These are phyloP conservation scores for Acromyrmex heyeri DNA, from an alignment of 1,140 invertebrate genomes.

Conservation along the genomic window DNA sequence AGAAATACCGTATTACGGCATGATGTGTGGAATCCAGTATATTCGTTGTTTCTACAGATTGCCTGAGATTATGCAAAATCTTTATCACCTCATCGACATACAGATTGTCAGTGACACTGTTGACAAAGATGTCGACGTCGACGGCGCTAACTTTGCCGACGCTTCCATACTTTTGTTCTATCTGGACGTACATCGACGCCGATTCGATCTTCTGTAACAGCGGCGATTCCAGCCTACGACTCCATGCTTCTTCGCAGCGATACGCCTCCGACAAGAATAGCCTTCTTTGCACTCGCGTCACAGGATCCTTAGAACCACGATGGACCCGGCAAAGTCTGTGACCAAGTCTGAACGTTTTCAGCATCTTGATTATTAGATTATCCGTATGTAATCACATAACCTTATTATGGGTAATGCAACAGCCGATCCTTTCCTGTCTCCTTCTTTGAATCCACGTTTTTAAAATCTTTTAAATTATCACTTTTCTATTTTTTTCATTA, in stretches of 20 bases:
- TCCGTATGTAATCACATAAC: neutral
- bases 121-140: constrained; percentile 92
- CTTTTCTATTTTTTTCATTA: neutral
- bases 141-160: constrained; percentile 88
- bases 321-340: constrained; percentile 61
- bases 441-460: neutral
- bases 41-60: constrained; percentile 90
- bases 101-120: constrained; percentile 86
- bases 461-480: no score
- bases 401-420: neutral
- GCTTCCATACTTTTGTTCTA: constrained; percentile 88
- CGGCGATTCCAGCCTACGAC: constrained; percentile 87
- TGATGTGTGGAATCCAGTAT: constrained; percentile 93
- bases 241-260: constrained; percentile 90
- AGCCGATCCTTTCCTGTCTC: neutral
- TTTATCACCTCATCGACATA: constrained; percentile 90
- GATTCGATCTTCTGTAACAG: constrained; percentile 89
- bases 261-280: constrained; percentile 90
- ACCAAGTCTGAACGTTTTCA: constrained; percentile 68
- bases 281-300: constrained; percentile 60
- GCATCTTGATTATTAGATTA: constrained; percentile 60
- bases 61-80: constrained; percentile 90
- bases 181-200: constrained; percentile 88
- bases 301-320: constrained; percentile 23
- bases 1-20: constrained; percentile 91